Conservation (phyloP, 2,797 vertebrate genomes). For the Lemur catta region DNA sequence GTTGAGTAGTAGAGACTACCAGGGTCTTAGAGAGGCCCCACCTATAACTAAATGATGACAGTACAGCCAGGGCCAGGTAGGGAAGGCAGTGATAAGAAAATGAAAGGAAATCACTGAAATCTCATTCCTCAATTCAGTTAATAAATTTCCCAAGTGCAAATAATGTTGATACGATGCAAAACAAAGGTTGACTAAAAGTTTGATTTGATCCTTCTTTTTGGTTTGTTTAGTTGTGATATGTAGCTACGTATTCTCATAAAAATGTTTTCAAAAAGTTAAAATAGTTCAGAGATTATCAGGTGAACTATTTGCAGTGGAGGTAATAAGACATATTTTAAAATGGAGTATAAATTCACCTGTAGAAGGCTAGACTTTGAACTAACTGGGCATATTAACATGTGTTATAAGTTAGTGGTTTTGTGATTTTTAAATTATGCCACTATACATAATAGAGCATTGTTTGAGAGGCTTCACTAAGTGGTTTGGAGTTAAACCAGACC, state of each 20-base stretch:
- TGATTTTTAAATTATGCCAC: constrained; percentile 79
- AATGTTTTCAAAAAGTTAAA: not conserved
- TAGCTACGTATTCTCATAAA: not conserved
- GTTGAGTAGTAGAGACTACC: not conserved
- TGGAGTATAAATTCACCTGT: constrained; percentile 22
- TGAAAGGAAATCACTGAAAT: not conserved
- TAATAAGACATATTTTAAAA: not conserved
- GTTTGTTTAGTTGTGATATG: not conserved
- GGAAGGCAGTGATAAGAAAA: not conserved
- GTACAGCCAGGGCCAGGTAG: rapidly evolving
- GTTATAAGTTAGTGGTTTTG: constrained; percentile 73
- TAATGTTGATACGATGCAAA: not conserved
- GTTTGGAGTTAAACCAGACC: constrained; percentile 83
- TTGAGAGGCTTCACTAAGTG: constrained; percentile 79
- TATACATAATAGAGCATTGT: constrained; percentile 74
- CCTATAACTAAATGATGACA: not conserved
- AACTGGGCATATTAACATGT: constrained; percentile 36
- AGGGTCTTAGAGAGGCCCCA: not conserved
- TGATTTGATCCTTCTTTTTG: not conserved
- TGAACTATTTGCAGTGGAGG: not conserved
- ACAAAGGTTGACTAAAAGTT: not conserved
- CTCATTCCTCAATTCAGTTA: not conserved
- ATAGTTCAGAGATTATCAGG: not conserved
- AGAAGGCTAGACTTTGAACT: constrained; percentile 32
- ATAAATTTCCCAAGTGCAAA: not conserved